A percentile compares a stretch with the other conserved stretches of the same genome.
These are phyloP conservation scores for Torymus aiolomorphi DNA, from an alignment of 2,888 invertebrate species.

Conservation along the genomic window DNA sequence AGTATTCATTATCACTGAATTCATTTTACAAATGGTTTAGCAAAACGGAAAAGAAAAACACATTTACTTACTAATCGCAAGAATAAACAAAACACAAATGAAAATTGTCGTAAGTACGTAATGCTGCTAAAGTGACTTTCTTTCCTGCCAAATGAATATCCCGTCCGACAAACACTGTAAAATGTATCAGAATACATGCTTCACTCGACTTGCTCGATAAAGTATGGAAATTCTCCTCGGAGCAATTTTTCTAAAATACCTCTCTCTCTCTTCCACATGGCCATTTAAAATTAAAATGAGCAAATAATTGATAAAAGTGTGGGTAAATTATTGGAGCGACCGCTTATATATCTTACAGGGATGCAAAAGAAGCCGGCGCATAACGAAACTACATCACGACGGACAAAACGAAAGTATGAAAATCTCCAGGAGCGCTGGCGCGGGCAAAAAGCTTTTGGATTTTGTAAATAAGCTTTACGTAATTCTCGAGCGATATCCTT, in stretches of 20 bases:
- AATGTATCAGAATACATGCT: not conserved
- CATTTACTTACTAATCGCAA: too few relatives aligned
- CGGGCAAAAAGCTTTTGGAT: conserved; percentile 51
- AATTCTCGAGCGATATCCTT: conserved; percentile 57
- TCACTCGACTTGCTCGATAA: not conserved
- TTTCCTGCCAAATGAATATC: too few relatives aligned
- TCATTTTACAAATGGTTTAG: too few relatives aligned
- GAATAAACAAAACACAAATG: too few relatives aligned
- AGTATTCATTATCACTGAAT: too few relatives aligned
- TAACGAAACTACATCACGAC: not conserved
- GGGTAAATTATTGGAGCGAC: not conserved
- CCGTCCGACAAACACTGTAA: too few relatives aligned
- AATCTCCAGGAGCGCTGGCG: not conserved
- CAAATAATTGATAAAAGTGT: conserved; percentile 36
- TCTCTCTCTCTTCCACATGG: too few relatives aligned
- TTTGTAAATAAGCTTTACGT: conserved; percentile 54
- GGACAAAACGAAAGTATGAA: conserved; percentile 31
- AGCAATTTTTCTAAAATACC: conserved; percentile 9
- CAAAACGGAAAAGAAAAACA: too few relatives aligned
- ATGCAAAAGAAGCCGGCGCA: not conserved
- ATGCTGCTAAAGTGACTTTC: too few relatives aligned
- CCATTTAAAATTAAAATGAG: conserved; percentile 29
- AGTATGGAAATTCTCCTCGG: not conserved
- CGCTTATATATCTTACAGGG: not conserved
- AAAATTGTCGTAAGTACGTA: too few relatives aligned